Evolutionary conservation across 53 echinoderm and acorn worm species (phyloP).

Genomic region (Echinarachnius parma): DNA sequence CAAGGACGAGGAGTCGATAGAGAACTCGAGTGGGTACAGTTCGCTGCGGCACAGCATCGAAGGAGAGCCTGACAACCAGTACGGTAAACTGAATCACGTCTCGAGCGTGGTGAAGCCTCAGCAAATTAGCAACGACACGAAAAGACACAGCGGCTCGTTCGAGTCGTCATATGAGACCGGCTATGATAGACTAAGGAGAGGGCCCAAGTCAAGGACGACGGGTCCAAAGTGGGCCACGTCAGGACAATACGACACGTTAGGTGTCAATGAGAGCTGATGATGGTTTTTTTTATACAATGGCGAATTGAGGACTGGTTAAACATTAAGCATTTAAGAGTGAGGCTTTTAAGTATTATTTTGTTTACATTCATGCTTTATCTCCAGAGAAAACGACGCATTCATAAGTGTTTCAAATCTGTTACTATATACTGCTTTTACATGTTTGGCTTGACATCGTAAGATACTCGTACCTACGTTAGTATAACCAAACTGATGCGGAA

Average conservation of each 20-base stretch:
- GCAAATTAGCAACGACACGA: neutral
- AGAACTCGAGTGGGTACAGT: slow-evolving; percentile 43
- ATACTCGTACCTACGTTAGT: too few relatives aligned
- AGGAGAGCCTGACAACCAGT: slow-evolving; percentile 27
- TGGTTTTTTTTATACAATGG: neutral
- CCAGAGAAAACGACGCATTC: too few relatives aligned
- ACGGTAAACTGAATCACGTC: slow-evolving; percentile 42
- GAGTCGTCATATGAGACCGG: slow-evolving; percentile 14
- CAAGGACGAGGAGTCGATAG: slow-evolving; percentile 35
- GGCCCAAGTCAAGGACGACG: slow-evolving; percentile 23
- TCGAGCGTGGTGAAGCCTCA: slow-evolving; percentile 18
- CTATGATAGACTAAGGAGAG: slow-evolving; percentile 39
- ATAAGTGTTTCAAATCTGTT: too few relatives aligned
- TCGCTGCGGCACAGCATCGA: slow-evolving; percentile 36
- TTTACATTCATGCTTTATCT: too few relatives aligned
- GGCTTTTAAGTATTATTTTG: too few relatives aligned
- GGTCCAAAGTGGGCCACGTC: slow-evolving; percentile 38
- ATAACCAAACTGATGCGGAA: too few relatives aligned
- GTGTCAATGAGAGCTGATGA: slow-evolving; percentile 34
- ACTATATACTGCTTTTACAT: too few relatives aligned
- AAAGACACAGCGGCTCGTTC: slow-evolving; percentile 10
- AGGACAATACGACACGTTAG: slow-evolving; percentile 39
- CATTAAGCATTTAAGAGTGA: neutral
- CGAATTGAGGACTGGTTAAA: neutral
- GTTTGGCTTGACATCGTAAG: too few relatives aligned